These are phyloP conservation scores for Isotomurus palustris DNA, from an alignment of 2,888 invertebrate species.

Conservation along the genomic window DNA sequence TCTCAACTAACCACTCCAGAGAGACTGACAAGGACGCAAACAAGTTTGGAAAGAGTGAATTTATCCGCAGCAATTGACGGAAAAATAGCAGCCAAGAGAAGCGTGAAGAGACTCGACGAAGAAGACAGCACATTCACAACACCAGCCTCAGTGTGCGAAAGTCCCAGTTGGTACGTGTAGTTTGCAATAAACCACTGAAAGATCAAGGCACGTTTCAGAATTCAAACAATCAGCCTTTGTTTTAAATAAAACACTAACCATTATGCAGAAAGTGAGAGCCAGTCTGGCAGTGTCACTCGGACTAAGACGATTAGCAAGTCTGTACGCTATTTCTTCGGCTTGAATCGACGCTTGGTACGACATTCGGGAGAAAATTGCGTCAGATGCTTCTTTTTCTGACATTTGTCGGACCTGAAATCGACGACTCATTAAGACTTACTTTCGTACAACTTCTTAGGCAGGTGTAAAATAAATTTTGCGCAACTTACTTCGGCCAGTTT, in stretches of 20 bases:
- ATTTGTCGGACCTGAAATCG: conserved; percentile 68
- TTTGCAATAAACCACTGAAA: conserved; percentile 92
- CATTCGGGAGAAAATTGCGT: conserved; percentile 83
- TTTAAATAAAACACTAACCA: conserved; percentile 57
- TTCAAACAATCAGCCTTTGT: background rate
- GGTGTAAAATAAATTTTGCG: background rate
- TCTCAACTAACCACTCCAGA: conserved; percentile 66
- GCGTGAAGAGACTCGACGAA: conserved; percentile 81
- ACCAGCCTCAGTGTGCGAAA: conserved; percentile 75
- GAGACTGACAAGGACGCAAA: conserved; percentile 73
- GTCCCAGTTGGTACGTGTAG: conserved; percentile 84
- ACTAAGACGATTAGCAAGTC: conserved; percentile 71
- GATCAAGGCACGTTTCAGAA: conserved; percentile 13
- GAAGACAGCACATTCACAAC: conserved; percentile 85
- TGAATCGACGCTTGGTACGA: conserved; percentile 90
- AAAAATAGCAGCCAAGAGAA: conserved; percentile 79
- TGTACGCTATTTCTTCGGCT: conserved; percentile 70
- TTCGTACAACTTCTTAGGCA: background rate
- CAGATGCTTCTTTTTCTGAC: conserved; percentile 85
- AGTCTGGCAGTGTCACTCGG: conserved; percentile 72
- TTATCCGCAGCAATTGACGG: conserved; percentile 76
- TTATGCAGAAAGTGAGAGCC: conserved; percentile 75
- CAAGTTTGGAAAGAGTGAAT: conserved; percentile 78
- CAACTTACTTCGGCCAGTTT: conserved; percentile 62
- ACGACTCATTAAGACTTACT: background rate